These are phyloP conservation scores for Iguana delicatissima DNA, from an alignment of 2,797 vertebrate species.

Conservation along the genomic window DNA sequence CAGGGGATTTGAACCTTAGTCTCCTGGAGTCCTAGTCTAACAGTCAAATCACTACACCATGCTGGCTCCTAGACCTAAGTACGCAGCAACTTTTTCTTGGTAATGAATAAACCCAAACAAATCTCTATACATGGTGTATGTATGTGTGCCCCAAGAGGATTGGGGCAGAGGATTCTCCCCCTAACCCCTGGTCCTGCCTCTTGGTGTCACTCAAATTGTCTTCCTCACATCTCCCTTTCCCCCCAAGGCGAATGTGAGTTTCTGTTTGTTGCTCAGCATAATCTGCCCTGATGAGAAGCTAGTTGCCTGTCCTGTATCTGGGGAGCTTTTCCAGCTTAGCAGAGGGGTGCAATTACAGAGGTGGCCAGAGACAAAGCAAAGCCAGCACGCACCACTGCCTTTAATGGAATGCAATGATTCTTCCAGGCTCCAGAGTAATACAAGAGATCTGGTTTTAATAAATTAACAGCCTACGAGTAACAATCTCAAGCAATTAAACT, in stretches of 20 bases:
- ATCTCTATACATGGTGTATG: neutral
- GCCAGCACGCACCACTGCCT: conserved; percentile 66
- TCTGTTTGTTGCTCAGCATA: conserved; percentile 29
- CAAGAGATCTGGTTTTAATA: conserved; percentile 74
- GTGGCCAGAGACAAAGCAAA: conserved; percentile 69
- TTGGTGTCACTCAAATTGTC: neutral
- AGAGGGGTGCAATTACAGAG: conserved; percentile 70
- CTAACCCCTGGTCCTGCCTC: rapidly evolving
- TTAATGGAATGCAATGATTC: conserved; percentile 78
- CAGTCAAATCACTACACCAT: no score
- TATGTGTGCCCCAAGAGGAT: neutral
- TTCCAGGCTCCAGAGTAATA: conserved; percentile 73
- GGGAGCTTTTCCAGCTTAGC: conserved; percentile 61
- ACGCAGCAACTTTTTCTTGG: neutral
- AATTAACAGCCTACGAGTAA: conserved; percentile 75
- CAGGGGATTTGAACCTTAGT: no score
- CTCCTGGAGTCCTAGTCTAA: no score
- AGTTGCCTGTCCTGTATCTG: conserved; percentile 43
- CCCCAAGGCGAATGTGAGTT: conserved; percentile 26
- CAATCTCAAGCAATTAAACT: conserved; percentile 78
- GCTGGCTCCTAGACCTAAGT: no score
- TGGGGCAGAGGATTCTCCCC: neutral
- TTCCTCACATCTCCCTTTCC: conserved; percentile 8
- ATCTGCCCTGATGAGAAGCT: conserved; percentile 17
- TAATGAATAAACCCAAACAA: neutral